Percentiles rank a stretch among this genome's conserved stretches.
These are phyloP conservation scores for Scaptomyza polygonia DNA, from an alignment of 2,888 invertebrate species.

Conservation along the genomic window DNA sequence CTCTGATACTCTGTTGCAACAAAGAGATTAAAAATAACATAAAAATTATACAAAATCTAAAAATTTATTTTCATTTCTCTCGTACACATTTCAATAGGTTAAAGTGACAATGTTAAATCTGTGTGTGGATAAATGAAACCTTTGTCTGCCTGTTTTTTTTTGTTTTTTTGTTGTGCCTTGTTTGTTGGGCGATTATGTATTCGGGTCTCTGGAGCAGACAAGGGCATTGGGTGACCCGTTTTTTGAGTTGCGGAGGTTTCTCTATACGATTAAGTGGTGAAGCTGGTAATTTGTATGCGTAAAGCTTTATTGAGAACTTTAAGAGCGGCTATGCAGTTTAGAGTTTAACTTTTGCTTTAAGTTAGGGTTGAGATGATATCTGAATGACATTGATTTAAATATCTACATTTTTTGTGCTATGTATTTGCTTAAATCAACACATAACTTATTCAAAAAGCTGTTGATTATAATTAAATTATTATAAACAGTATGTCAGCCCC, in stretches of 20 bases:
- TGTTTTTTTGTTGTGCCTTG: neutral
- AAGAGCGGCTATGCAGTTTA: neutral
- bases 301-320: neutral
- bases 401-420: too few species aligned
- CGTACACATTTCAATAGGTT: slow-evolving; percentile 11
- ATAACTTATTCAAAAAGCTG: too few species aligned
- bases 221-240: slow-evolving; percentile 10
- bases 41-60: slow-evolving; percentile 10
- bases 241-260: slow-evolving; percentile 1
- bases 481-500: too few species aligned
- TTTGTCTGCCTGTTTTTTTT: slow-evolving; percentile 31
- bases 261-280: neutral
- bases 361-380: neutral
- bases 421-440: too few species aligned
- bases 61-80: slow-evolving; percentile 15
- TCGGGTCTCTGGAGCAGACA: slow-evolving; percentile 41
- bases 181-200: slow-evolving; percentile 29
- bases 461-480: too few species aligned
- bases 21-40: slow-evolving; percentile 6
- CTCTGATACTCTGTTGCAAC: slow-evolving; percentile 4
- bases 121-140: slow-evolving; percentile 19
- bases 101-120: slow-evolving; percentile 35
- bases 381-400: too few species aligned
- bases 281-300: neutral
- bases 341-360: neutral